Conservation (phyloP, 2,888 invertebrate genomes). For the Hypena proboscidalis region DNA sequence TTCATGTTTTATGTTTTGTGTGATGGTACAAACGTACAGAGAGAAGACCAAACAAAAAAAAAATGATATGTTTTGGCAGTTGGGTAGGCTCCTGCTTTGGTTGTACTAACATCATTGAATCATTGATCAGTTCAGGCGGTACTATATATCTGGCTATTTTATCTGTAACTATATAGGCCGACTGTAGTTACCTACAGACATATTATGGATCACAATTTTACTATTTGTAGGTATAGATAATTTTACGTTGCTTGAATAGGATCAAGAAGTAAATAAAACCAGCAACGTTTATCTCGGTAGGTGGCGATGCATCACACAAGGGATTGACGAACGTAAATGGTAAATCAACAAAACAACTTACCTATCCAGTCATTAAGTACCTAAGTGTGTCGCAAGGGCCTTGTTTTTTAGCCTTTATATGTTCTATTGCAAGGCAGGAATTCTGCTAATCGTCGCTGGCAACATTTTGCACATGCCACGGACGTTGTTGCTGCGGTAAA, state of each 20-base stretch:
- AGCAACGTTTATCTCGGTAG: constrained; percentile 52
- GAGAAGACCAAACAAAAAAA: too few species aligned
- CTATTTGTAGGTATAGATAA: too few species aligned
- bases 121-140: too few species aligned
- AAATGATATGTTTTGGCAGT: too few species aligned
- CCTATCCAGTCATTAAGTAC: constrained; percentile 56
- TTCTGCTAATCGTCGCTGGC: constrained; percentile 80
- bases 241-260: constrained; percentile 29
- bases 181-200: too few species aligned
- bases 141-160: too few species aligned
- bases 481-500: constrained; percentile 72
- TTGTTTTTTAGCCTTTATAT: constrained; percentile 77
- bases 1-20: too few species aligned
- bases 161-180: too few species aligned
- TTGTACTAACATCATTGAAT: too few species aligned
- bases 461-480: constrained; percentile 75
- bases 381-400: constrained; percentile 68
- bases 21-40: too few species aligned
- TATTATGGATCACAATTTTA: too few species aligned
- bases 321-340: constrained; percentile 62
- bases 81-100: too few species aligned
- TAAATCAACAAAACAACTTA: constrained; percentile 64
- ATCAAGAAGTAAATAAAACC: constrained; percentile 31
- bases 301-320: constrained; percentile 51
- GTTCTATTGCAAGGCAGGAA: constrained; percentile 77